A percentile compares a stretch with the other conserved stretches of the same genome.
Evolutionary conservation across 2,797 vertebrate genomes (phyloP).

Genomic region (Gallinago nigripennis): DNA sequence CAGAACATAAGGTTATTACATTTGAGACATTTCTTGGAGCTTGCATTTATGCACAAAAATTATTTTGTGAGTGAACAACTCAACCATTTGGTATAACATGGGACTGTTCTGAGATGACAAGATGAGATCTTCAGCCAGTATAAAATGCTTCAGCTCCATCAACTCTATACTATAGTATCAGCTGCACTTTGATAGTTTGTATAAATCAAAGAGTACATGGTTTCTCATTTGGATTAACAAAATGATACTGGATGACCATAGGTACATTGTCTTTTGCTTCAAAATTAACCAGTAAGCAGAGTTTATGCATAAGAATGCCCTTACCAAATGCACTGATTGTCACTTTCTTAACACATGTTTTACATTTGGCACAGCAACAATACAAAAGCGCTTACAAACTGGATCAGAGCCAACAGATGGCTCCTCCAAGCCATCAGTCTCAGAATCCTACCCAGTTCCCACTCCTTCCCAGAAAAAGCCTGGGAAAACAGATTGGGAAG

Average conservation of each 20-base stretch:
- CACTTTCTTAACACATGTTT: constrained; percentile 61
- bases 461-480: constrained; percentile 13
- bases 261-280: neutral
- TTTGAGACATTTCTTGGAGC: neutral
- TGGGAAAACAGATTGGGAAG: constrained; percentile 50
- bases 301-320: neutral
- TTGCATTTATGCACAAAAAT: neutral
- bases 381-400: constrained; percentile 44
- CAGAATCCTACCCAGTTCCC: constrained; percentile 9
- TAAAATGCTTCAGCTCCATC: neutral
- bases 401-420: constrained; percentile 53
- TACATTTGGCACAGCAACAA: constrained; percentile 57
- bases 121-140: neutral
- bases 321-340: constrained; percentile 26
- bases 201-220: neutral
- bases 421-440: constrained; percentile 32
- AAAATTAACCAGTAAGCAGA: neutral
- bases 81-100: neutral
- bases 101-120: neutral
- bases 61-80: neutral
- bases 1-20: neutral
- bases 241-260: neutral
- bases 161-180: neutral
- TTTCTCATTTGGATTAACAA: neutral
- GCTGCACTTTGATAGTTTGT: neutral